Base-by-base conservation (phyloP, 2,797 vertebrate genomes). In the Coranthus polyacanthus region DNA sequence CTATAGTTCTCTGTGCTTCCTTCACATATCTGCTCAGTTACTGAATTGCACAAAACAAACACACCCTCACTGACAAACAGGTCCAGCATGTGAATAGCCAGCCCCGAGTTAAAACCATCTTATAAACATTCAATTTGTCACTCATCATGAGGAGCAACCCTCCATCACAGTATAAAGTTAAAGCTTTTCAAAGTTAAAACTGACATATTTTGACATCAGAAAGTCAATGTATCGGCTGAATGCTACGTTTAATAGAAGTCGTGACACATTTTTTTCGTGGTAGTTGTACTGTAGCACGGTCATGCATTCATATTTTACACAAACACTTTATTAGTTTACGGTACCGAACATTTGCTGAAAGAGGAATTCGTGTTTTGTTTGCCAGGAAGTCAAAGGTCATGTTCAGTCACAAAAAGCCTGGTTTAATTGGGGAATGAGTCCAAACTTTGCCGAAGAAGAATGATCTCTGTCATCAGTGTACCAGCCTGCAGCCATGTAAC, bases 361-460 rank as follows among this genome's bases (percentile, higher is more conserved):
- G 15, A 21, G 49, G 21, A 37, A 42, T 42, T 46, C 11, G 11
- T 34, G 17, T 21, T 34, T 22, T 11, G 32, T 10, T 55, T 55
- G 26, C 26, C 26, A 16, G 51, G 0, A 58, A 29, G 59, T 63
- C 29, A 64, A 38, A 61, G 57, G 47, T 52, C 24, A 42, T 12
- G 15, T 43, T 50, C 18, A 37, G n/a, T 21, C 43, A 5, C 16
- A 45, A 44, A 24, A 15, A 16, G 21, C 22, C 11, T 29, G 8
- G 17, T 34, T 4, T 57, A 41, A 24, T 3, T 16, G 6, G 6
- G 34, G 5, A 34, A 38, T 13, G 16, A 26, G 34, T 20, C 41
- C 46, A 38, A 5, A 10, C n/a, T 26, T 16, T 26, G 7, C 21
- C 39, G 10, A 20, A 36, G 16, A 21, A 55, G 13, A 47, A 21